These are phyloP conservation scores for Corythaixoides concolor DNA, from an alignment of 2,113 vertebrate genomes.

Conservation along the genomic window DNA sequence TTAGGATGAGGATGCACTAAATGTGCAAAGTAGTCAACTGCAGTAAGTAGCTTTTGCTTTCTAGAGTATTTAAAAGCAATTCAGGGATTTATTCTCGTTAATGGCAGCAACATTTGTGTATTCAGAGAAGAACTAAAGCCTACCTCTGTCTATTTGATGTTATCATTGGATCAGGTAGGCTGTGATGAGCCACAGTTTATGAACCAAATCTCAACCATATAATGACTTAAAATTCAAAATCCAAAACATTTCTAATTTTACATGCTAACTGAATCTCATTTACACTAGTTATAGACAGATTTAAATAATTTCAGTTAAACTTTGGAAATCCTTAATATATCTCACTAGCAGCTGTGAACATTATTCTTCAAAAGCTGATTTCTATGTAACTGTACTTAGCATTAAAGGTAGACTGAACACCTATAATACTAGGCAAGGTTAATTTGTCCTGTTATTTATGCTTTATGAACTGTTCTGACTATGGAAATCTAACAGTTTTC, in stretches of 20 bases:
- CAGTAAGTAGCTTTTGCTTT: background rate
- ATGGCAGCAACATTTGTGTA: background rate
- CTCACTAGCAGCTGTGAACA: background rate
- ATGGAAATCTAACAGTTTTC: background rate
- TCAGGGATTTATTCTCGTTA: background rate
- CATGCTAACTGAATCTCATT: background rate
- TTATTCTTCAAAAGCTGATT: background rate
- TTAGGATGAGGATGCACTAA: background rate
- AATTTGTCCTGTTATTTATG: constrained; percentile 2
- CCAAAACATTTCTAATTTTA: background rate
- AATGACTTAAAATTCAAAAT: background rate
- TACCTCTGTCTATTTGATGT: background rate
- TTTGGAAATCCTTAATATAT: background rate
- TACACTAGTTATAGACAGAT: background rate
- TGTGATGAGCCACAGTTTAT: background rate
- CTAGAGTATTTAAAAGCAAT: background rate
- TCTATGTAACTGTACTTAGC: background rate
- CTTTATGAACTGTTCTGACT: background rate
- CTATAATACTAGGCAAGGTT: constrained; percentile 6
- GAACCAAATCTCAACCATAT: background rate
- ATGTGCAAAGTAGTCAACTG: background rate
- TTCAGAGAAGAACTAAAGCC: background rate
- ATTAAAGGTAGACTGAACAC: background rate
- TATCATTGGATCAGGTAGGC: background rate
- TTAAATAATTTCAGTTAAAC: background rate